Evolutionary conservation across 1,140 invertebrate species (phyloP).

Genomic region (Oedothorax gibbosus): DNA sequence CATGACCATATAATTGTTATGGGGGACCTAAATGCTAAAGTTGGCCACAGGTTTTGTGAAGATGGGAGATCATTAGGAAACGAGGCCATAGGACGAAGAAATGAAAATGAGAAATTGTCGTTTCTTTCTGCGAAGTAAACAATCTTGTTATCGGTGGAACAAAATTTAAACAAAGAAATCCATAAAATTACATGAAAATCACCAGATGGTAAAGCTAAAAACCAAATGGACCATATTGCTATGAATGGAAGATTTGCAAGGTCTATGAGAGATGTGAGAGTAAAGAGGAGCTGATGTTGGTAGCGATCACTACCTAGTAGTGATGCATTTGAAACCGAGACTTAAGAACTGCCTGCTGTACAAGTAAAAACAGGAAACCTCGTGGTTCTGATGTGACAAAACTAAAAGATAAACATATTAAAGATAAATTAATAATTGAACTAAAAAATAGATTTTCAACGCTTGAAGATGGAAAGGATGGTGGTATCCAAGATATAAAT

Average conservation of each 20-base stretch:
- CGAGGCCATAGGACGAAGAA: neutral
- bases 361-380: conserved; percentile 9
- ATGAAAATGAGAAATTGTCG: neutral
- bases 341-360: neutral
- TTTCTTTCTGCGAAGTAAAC: conserved; percentile 22
- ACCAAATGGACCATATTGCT: neutral
- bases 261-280: conserved; percentile 1
- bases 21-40: conserved; percentile 12
- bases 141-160: neutral
- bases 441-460: conserved; percentile 11
- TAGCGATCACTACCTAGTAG: conserved; percentile 20
- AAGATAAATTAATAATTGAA: neutral
- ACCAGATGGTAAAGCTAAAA: neutral
- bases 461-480: neutral
- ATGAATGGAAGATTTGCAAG: too few species aligned
- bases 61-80: conserved; percentile 4
- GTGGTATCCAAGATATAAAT: neutral
- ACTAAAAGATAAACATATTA: conserved; percentile 26
- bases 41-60: neutral
- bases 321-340: conserved; percentile 17
- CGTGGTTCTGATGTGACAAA: neutral
- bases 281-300: neutral
- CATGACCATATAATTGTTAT: neutral
- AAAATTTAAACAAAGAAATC: conserved; percentile 9
- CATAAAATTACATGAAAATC: conserved; percentile 9